Percentiles rank a stretch among this genome's conserved stretches.
Conservation (phyloP, 2,113 vertebrate species). For the Urocynchramus pylzowi region DNA sequence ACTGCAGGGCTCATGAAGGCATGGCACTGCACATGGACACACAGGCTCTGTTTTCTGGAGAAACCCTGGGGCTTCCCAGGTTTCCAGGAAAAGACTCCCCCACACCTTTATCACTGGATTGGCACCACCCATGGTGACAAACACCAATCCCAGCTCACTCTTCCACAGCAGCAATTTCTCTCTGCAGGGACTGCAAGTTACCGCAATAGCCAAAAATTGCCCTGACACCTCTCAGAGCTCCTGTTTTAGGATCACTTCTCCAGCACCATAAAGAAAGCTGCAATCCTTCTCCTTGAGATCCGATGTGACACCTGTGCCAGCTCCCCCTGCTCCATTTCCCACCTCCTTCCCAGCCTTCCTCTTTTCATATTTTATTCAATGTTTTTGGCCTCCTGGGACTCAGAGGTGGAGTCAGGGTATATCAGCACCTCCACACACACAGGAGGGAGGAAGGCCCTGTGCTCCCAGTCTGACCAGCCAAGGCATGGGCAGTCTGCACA, state of each 20-base stretch:
- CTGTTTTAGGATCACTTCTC: not conserved
- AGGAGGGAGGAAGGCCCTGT: not conserved
- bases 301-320: rapidly evolving
- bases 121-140: not conserved
- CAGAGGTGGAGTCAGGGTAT: not conserved
- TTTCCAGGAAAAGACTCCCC: not conserved
- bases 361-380: not conserved
- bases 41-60: not conserved
- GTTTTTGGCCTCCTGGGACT: not conserved
- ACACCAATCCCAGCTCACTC: not conserved
- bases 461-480: not conserved
- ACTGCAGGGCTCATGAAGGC: not conserved
- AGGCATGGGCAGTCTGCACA: not conserved
- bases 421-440: not conserved
- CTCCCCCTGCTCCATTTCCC: not conserved
- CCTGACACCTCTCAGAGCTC: not conserved
- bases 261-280: not conserved
- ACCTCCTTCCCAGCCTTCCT: not conserved
- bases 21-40: not conserved
- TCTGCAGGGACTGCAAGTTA: not conserved
- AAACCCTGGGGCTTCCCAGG: not conserved
- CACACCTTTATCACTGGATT: not conserved
- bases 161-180: not conserved
- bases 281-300: not conserved
- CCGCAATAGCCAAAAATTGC: not conserved